These are phyloP conservation scores for Perizoma affinitatum DNA, from an alignment of 2,888 invertebrate genomes.

Conservation along the genomic window DNA sequence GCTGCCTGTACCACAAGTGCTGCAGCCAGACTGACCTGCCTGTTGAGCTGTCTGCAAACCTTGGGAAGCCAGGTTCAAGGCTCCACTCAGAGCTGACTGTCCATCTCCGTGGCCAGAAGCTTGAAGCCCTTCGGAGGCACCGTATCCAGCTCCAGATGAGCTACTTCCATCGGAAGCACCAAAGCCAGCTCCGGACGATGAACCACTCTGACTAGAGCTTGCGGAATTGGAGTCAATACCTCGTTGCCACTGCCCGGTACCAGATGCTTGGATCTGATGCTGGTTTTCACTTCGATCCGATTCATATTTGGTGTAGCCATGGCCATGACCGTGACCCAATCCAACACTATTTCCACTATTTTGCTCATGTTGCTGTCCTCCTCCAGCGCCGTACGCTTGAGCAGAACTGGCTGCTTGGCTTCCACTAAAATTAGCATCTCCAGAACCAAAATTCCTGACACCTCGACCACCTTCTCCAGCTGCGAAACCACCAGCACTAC, in stretches of 20 bases:
- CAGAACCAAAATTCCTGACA: constrained; percentile 7
- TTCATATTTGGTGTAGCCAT: constrained; percentile 9
- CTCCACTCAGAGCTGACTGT: constrained; percentile 32
- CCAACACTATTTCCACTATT: constrained; percentile 9
- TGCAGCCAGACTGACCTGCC: constrained; percentile 31
- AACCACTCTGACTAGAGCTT: constrained; percentile 22
- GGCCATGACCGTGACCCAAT: constrained; percentile 18
- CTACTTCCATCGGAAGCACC: constrained; percentile 11
- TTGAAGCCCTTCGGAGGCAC: constrained; percentile 8
- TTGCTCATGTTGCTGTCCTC: constrained; percentile 25
- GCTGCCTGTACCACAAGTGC: constrained; percentile 65
- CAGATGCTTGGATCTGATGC: constrained; percentile 22
- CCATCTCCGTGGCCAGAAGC: constrained; percentile 11
- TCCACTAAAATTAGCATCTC: neutral
- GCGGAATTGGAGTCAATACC: constrained; percentile 13
- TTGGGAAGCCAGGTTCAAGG: constrained; percentile 38
- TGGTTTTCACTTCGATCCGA: constrained; percentile 5
- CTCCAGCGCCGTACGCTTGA: constrained; percentile 20
- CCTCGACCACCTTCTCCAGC: constrained; percentile 18
- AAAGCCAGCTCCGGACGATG: neutral
- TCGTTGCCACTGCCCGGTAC: constrained; percentile 18
- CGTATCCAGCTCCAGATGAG: constrained; percentile 4
- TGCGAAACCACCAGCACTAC: constrained; percentile 1
- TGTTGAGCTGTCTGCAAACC: constrained; percentile 36
- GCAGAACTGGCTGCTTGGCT: constrained; percentile 25